phyloP scores from a whole-genome alignment of 2,113 vertebrate genomes.

The Hemichromis elongatus region DNA sequence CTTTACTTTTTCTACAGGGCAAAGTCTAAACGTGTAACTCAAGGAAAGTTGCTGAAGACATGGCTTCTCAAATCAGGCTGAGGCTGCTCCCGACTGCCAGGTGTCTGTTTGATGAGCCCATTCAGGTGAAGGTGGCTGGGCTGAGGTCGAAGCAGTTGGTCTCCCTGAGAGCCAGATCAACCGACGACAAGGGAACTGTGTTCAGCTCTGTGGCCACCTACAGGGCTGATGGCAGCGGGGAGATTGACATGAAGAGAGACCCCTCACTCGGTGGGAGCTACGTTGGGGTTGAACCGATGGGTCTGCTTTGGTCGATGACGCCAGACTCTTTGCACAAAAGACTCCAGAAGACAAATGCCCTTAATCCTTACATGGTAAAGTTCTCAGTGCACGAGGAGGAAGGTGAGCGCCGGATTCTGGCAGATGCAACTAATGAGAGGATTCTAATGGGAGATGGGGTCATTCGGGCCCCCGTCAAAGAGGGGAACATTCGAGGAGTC shows the following conservation, averaged over 20 bases:
- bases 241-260: constrained; percentile 36
- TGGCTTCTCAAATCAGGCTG: not conserved
- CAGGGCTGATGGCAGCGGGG: constrained; percentile 26
- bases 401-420: not conserved
- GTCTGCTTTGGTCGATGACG: constrained; percentile 47
- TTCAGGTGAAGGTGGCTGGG: constrained; percentile 36
- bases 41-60: not conserved
- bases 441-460: constrained; percentile 33
- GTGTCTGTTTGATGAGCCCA: constrained; percentile 44
- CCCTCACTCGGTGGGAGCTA: constrained; percentile 45
- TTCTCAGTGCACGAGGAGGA: constrained; percentile 33
- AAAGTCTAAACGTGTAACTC: not conserved
- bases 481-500: constrained; percentile 19
- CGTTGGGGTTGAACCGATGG: constrained; percentile 47
- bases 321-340: not conserved
- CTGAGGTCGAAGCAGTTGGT: constrained; percentile 49
- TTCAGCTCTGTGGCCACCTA: constrained; percentile 46
- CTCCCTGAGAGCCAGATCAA: constrained; percentile 24
- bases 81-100: constrained; percentile 31
- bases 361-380: constrained; percentile 21
- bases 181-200: not conserved
- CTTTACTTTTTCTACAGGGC: not conserved
- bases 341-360: not conserved
- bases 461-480: not conserved
- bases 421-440: constrained; percentile 42